Evolutionary conservation across 1,140 invertebrate genomes (phyloP).

Genomic region (Ectropis grisescens): DNA sequence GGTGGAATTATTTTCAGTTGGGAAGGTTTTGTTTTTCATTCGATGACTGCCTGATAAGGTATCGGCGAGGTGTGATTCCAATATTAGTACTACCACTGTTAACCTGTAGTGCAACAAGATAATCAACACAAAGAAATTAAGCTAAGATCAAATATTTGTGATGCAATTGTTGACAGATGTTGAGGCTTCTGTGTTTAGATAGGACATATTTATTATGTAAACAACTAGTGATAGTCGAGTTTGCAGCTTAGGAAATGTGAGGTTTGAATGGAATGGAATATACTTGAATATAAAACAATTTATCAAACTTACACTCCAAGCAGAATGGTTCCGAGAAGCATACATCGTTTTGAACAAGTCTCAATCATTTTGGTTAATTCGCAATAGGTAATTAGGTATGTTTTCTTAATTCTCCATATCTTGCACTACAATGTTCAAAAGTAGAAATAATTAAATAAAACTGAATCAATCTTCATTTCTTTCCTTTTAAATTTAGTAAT

Average conservation of each 20-base stretch:
- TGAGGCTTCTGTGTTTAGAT: neutral
- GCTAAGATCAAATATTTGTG: neutral
- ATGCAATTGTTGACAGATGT: neutral
- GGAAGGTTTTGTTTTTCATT: constrained; percentile 70
- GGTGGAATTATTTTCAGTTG: constrained; percentile 81
- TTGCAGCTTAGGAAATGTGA: too few relatives aligned
- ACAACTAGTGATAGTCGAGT: too few relatives aligned
- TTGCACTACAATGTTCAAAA: too few relatives aligned
- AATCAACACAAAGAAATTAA: neutral
- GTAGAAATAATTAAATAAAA: too few relatives aligned
- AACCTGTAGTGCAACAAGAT: constrained; percentile 68
- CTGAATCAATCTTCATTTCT: too few relatives aligned
- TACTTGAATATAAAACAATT: neutral
- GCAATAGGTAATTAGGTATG: neutral
- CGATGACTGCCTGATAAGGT: constrained; percentile 60
- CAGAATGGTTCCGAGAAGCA: constrained; percentile 48
- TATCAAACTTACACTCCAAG: constrained; percentile 45
- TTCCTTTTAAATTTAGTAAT: too few relatives aligned
- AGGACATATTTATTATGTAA: constrained; percentile 1
- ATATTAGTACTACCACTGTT: constrained; percentile 82
- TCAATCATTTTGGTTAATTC: constrained; percentile 42
- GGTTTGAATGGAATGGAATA: too few relatives aligned
- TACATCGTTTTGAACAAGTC: constrained; percentile 55
- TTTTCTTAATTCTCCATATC: too few relatives aligned
- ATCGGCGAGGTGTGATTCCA: constrained; percentile 81